These are phyloP conservation scores for Aspidoscelis tigris DNA, from an alignment of 2,113 vertebrate species.

Conservation along the genomic window DNA sequence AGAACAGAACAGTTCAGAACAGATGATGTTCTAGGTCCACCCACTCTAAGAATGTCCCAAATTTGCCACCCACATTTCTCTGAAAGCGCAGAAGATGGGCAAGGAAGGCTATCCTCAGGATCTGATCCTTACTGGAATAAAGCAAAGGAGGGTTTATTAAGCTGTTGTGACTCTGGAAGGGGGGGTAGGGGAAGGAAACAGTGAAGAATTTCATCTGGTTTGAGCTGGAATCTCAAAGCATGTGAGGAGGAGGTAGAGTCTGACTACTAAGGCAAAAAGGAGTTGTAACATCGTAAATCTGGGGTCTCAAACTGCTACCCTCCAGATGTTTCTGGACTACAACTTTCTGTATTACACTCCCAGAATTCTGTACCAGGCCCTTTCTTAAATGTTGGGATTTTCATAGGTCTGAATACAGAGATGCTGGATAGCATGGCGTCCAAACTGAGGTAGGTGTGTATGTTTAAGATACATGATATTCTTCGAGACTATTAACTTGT, in stretches of 20 bases:
- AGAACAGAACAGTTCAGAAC: neutral
- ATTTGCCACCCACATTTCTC: neutral
- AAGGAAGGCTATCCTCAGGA: neutral
- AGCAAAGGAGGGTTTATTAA: neutral
- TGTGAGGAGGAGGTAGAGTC: neutral
- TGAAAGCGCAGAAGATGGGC: neutral
- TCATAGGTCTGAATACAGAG: no score
- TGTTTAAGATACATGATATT: neutral
- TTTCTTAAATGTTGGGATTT: no score
- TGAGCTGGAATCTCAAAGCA: accelerated
- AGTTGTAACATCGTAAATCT: neutral
- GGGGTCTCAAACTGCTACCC: no score
- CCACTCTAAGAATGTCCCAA: neutral
- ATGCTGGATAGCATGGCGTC: no score
- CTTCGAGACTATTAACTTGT: neutral
- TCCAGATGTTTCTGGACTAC: no score
- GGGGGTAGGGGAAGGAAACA: neutral
- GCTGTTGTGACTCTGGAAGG: neutral
- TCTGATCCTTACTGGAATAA: neutral
- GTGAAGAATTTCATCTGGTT: neutral
- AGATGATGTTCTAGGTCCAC: neutral
- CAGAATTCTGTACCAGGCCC: no score
- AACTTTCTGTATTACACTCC: no score
- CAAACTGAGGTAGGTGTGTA: no score
- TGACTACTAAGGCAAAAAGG: neutral